These are phyloP conservation scores for Hypsibius dujardini DNA, from an alignment of 1,140 invertebrate species.

Conservation along the genomic window DNA sequence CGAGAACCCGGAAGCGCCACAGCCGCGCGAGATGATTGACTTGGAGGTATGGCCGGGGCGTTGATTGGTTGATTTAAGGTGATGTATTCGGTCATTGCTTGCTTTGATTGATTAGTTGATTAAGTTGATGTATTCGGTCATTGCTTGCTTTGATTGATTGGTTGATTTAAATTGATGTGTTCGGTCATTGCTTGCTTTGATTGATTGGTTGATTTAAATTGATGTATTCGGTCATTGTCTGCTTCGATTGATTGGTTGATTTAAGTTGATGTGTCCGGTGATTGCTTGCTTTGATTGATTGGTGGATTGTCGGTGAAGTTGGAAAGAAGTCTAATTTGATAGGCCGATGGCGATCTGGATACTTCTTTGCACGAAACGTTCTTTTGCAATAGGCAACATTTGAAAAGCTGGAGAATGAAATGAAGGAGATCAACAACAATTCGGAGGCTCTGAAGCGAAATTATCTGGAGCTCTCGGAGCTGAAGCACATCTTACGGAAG, in stretches of 20 bases:
- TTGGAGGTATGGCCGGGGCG: constrained; percentile 66
- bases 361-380: constrained; percentile 20
- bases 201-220: too few relatives aligned
- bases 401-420: constrained; percentile 78
- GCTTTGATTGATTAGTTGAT: constrained; percentile 14
- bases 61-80: constrained; percentile 18
- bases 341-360: too few relatives aligned
- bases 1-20: constrained; percentile 78
- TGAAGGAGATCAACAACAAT: constrained; percentile 77
- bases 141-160: too few relatives aligned
- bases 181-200: too few relatives aligned
- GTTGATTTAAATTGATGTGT: too few relatives aligned
- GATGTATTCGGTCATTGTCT: too few relatives aligned
- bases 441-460: constrained; percentile 80
- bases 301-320: too few relatives aligned
- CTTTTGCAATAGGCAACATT: constrained; percentile 51
- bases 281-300: too few relatives aligned
- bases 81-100: constrained; percentile 18
- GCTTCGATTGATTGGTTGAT: too few relatives aligned
- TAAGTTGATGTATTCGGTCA: too few relatives aligned
- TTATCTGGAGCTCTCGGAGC: constrained; percentile 75
- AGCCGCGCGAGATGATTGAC: constrained; percentile 87
- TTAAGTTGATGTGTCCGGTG: too few relatives aligned
- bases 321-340: constrained; percentile 9
- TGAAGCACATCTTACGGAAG: constrained; percentile 77